These are phyloP conservation scores for Phengaris arion DNA, from an alignment of 2,888 invertebrate genomes.

Conservation along the genomic window DNA sequence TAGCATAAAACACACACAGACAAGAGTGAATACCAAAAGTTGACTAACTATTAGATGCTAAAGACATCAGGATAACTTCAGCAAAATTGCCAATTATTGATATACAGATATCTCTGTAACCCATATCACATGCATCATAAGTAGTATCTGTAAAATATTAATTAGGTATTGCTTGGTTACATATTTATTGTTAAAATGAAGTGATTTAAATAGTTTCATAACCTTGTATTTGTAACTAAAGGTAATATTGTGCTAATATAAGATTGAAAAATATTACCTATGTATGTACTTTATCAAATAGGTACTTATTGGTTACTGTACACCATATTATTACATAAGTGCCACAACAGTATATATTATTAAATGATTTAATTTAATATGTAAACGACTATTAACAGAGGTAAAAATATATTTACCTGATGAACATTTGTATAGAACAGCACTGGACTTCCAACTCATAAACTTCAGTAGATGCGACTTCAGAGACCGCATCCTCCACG, in stretches of 20 bases:
- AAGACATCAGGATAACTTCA: conserved; percentile 12
- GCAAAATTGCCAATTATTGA: neutral
- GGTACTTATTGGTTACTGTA: neutral
- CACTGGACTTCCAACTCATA: conserved; percentile 78
- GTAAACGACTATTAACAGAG: neutral
- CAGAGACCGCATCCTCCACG: conserved; percentile 86
- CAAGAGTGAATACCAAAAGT: neutral
- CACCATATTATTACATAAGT: neutral
- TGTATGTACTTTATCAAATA: neutral
- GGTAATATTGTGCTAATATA: too few relatives aligned
- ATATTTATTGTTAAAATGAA: too few relatives aligned
- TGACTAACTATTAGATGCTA: conserved; percentile 10
- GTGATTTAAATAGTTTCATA: too few relatives aligned
- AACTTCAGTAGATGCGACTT: conserved; percentile 83
- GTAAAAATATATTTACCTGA: conserved; percentile 36
- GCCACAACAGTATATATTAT: neutral
- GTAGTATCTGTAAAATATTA: neutral
- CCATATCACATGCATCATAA: neutral
- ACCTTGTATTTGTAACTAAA: too few relatives aligned
- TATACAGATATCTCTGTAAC: neutral
- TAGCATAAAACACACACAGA: neutral
- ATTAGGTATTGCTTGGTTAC: too few relatives aligned
- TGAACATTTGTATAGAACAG: conserved; percentile 81
- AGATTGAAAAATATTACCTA: too few relatives aligned
- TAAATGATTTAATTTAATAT: neutral